These are phyloP conservation scores for Leptinotarsa peninsularis DNA, from an alignment of 2,888 invertebrate genomes.

Conservation along the genomic window DNA sequence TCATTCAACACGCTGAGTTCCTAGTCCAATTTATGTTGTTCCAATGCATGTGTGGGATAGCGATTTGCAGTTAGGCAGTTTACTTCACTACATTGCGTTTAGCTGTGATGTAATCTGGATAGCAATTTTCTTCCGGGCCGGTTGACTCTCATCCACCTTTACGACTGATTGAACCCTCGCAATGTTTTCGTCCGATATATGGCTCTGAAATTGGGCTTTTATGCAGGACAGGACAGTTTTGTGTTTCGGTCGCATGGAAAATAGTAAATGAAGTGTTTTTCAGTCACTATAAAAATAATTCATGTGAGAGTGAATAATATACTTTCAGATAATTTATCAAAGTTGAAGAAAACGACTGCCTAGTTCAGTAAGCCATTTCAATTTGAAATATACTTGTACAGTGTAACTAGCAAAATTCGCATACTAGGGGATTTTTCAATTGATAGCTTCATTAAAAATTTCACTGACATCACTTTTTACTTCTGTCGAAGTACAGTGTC, in stretches of 20 bases:
- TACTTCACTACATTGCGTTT: constrained; percentile 36
- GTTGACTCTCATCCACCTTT: constrained; percentile 19
- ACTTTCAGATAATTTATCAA: too few relatives aligned
- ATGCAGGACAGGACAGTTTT: constrained; percentile 14
- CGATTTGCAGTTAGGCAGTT: constrained; percentile 41
- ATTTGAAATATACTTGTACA: too few relatives aligned
- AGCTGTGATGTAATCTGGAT: constrained; percentile 27
- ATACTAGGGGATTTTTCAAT: too few relatives aligned
- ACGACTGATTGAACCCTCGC: constrained; percentile 22
- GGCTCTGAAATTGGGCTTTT: constrained; percentile 9
- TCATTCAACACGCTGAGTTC: constrained; percentile 8
- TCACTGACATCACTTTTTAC: too few relatives aligned
- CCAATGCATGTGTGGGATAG: constrained; percentile 38
- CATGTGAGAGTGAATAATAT: too few relatives aligned
- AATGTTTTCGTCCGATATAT: constrained; percentile 22
- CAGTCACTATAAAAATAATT: neutral
- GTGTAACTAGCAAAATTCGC: too few relatives aligned
- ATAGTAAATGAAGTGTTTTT: neutral
- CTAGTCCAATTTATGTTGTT: constrained; percentile 25
- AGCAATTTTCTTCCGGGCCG: constrained; percentile 23
- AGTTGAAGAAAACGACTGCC: too few relatives aligned
- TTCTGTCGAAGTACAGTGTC: too few relatives aligned
- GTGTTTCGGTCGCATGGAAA: constrained; percentile 20
- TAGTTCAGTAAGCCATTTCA: too few relatives aligned
- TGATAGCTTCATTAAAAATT: too few relatives aligned